A percentile compares a stretch with the other conserved stretches of the same genome.
These are phyloP conservation scores for Epinotia brunnichana DNA, from an alignment of 2,888 invertebrate species.

Conservation along the genomic window DNA sequence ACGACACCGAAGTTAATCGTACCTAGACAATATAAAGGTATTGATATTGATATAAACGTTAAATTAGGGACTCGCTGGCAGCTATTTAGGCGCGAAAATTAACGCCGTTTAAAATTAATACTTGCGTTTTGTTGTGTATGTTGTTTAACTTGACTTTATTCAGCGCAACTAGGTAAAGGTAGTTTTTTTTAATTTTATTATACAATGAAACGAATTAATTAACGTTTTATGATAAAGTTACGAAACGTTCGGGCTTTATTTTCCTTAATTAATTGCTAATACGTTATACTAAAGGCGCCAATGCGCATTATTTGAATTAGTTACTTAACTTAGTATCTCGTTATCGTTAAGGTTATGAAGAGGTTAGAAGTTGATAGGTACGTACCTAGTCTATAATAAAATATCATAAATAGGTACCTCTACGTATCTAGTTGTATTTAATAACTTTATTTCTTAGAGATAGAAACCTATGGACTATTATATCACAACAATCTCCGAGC, in stretches of 20 bases:
- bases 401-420: no score
- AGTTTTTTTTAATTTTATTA: neutral
- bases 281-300: neutral
- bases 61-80: neutral
- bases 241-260: neutral
- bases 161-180: neutral
- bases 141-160: neutral
- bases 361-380: no score
- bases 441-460: no score
- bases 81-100: conserved; percentile 23
- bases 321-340: neutral
- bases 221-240: neutral
- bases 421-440: no score
- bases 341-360: neutral
- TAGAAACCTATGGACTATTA: no score
- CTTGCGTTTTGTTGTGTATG: neutral
- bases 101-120: neutral
- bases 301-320: neutral
- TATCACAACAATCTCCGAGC: neutral
- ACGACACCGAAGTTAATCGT: conserved; percentile 1
- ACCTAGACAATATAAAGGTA: neutral
- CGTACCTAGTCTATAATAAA: no score
- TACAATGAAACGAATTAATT: neutral
- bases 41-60: neutral
- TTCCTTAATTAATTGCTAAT: neutral